Percentiles rank a stretch among this genome's conserved stretches.
phyloP scores from a whole-genome alignment of 2,888 invertebrate species.

The Ectobius pallidus region DNA sequence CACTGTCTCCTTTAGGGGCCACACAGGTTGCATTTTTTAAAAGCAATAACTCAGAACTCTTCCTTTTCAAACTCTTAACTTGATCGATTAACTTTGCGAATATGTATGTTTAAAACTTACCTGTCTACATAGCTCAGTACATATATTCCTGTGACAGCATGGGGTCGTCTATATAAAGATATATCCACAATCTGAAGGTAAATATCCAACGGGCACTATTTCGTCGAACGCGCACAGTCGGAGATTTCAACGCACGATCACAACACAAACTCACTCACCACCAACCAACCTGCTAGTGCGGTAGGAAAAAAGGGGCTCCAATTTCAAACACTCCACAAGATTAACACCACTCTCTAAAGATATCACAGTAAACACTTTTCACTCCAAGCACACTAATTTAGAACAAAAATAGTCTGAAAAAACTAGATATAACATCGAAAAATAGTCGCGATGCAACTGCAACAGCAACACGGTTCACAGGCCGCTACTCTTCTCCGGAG shows the following conservation, averaged over 20 bases:
- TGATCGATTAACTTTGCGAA: background rate
- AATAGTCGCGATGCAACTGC: background rate
- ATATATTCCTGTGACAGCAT: background rate
- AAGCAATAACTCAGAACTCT: background rate
- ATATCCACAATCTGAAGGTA: background rate
- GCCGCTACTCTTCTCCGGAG: background rate
- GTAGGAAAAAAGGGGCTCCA: too few species aligned
- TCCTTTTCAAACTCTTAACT: background rate
- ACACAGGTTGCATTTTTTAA: background rate
- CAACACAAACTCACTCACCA: background rate
- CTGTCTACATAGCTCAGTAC: slow-evolving; percentile 2
- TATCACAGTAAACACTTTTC: background rate
- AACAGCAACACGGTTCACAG: background rate
- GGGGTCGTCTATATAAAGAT: background rate
- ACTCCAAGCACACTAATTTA: background rate
- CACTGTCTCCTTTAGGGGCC: too few species aligned
- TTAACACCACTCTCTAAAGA: background rate
- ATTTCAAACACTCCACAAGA: background rate
- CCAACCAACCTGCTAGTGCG: background rate
- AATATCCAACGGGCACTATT: slow-evolving; percentile 4
- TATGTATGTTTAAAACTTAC: background rate
- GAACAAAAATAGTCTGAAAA: background rate
- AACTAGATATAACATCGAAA: background rate
- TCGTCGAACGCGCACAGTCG: background rate
- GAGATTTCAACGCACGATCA: slow-evolving; percentile 21